Base-by-base conservation (phyloP, 2,797 vertebrate genomes). In the Tragopan temminckii region DNA sequence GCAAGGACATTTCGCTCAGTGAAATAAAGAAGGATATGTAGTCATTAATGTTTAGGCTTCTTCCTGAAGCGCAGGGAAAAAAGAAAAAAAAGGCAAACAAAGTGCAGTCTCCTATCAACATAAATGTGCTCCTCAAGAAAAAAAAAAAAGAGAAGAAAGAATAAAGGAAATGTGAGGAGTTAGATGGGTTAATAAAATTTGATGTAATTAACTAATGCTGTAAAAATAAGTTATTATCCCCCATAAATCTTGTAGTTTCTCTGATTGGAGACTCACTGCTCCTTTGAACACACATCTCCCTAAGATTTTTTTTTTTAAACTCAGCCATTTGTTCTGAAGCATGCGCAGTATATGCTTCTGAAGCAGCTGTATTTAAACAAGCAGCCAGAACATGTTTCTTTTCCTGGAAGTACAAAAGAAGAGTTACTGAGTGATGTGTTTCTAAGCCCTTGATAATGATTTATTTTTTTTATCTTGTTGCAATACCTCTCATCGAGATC, bases 21-120 rank as follows among this genome's bases (percentile, higher is more conserved):
- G 50, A 89, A 90, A 81, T 79, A 85, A 79, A 81, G 79, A 88
- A 79, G 36, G 45, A 94, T 72, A 80, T 66, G 11, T 45, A 74
- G 13, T 72, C 31, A 42, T 43, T 71, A 53, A 33, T 40, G 8
- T 62, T 88, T 48, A 85, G 35, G 13, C 9, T 76, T 77, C 83
- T 94, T 66, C 36, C 24, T 75, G 52, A 4, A 5, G 18, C 50
- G 11, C 35, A 12, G 27, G 29, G 33, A 66, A 52, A 79, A 24
- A 11, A 79, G 11, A 45, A 87, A 85, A 52, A 33, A 57, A 13
- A 13, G 12, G 19, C 11, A 57, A n/a, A 19, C 19, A 67, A 63
- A 33, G 15, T 77, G 5, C 38, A 20, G 31, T 79, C 27, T 81
- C 15, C 13, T 67, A 25, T 29, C 15, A 70, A 81, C 31, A 94